These are phyloP conservation scores for Trididemnum nubilum DNA, from an alignment of 23 tunicate species.

Conservation along the genomic window DNA sequence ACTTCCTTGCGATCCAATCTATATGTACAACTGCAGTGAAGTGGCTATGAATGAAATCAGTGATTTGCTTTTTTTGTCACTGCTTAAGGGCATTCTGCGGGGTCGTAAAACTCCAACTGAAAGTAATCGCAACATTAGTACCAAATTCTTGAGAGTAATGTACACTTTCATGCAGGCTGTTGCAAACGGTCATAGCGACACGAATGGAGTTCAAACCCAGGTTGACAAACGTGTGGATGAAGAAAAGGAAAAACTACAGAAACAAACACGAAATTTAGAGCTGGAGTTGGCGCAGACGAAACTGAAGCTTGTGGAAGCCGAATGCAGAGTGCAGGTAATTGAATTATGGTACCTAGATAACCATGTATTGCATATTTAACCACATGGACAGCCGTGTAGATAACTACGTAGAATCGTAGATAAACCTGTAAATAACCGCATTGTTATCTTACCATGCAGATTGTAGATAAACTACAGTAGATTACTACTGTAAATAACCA, in stretches of 20 bases:
- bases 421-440: not conserved
- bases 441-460: not conserved
- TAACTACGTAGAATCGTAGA: not conserved
- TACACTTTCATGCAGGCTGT: not conserved
- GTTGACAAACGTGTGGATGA: not conserved
- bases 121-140: too few species aligned
- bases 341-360: not conserved
- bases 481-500: too few species aligned
- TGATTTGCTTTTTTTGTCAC: too few species aligned
- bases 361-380: not conserved
- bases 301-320: conserved; percentile 80
- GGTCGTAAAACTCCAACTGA: too few species aligned
- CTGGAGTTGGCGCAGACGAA: conserved; percentile 88
- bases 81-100: not conserved
- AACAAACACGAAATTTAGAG: conserved; percentile 66
- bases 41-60: too few species aligned
- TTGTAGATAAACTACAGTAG: too few species aligned
- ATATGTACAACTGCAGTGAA: too few species aligned
- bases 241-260: conserved; percentile 32
- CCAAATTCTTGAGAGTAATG: too few species aligned
- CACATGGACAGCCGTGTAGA: not conserved
- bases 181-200: not conserved
- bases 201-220: not conserved
- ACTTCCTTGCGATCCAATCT: too few species aligned
- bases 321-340: conserved; percentile 76